Evolutionary conservation across 2,113 vertebrate species (phyloP), one percentile per base, ranked within the genome.

Genomic region (Megaceryle maxima): DNA sequence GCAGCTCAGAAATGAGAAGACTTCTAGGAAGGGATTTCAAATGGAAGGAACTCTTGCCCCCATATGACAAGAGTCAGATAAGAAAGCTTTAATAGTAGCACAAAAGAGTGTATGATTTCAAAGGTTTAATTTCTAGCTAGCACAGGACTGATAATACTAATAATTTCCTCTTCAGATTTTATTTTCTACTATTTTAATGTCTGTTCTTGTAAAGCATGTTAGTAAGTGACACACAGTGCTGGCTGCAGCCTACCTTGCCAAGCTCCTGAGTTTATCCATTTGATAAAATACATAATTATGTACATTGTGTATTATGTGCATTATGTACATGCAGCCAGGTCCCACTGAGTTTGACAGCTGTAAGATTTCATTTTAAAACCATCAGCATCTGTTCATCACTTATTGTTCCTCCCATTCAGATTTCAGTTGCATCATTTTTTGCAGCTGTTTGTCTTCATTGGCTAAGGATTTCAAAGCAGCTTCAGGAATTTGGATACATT

Each of bases 51-150:
- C 29, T 93, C 81, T 75, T 87, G 69, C 62, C 66, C 62, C 55
- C 4, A 1, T 68, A 68, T 0, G 4, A 94, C 43, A 72, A 33
- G 33, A 88, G 62, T 79, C 81, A 89, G 91, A 69, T 66, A 94
- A 96, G 81, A 96, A 79, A 79, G 48, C 84, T 95, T 91, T 90
- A 91, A 76, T 90, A 76, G 57, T 41, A 62, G 70, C 76, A 96
- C 31, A 76, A 85, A 94, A 53, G 35, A 62, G 48, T 69, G 46
- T 91, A 64, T 91, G 53, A 85, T 84, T 92, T 94, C 89, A 92
- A 92, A 92, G 77, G 74, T 76, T 95, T 91, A 37, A 92, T 94
- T 97, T 91, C 70, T 87, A 62, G 74, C 70, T 84, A 87, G 84
- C 81, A 91, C 41, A 68, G 46, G 69, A 82, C 63, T 2, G 20